These are phyloP conservation scores for Zaprionus gabonicus DNA, from an alignment of 1,140 invertebrate genomes.

Conservation along the genomic window DNA sequence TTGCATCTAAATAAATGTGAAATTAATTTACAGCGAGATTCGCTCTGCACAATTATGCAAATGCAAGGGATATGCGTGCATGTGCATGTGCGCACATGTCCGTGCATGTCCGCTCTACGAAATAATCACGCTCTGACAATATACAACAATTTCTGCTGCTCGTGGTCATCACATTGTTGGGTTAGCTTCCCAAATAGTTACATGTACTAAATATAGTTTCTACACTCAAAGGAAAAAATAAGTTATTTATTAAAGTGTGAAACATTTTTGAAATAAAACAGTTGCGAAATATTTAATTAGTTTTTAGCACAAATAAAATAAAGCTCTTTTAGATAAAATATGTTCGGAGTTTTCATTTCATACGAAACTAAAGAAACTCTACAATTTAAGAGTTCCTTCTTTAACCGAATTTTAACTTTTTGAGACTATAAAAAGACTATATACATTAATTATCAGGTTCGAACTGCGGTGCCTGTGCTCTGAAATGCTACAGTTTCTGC, in stretches of 20 bases:
- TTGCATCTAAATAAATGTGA: constrained; percentile 52
- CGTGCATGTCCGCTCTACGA: neutral
- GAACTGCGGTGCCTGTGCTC: too few relatives aligned
- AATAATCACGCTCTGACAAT: constrained; percentile 1
- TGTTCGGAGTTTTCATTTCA: neutral
- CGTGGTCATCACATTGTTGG: constrained; percentile 1
- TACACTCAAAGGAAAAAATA: neutral
- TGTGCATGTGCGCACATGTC: neutral
- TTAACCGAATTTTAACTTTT: too few relatives aligned
- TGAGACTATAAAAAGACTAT: too few relatives aligned
- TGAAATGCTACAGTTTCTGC: too few relatives aligned
- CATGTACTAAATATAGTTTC: neutral
- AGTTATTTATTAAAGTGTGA: neutral
- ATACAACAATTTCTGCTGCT: neutral
- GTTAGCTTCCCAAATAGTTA: neutral
- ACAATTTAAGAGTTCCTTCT: neutral
- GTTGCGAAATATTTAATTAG: neutral
- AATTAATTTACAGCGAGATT: constrained; percentile 42
- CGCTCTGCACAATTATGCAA: neutral
- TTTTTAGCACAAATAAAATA: neutral
- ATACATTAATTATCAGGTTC: too few relatives aligned
- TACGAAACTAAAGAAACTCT: neutral
- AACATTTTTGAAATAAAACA: neutral
- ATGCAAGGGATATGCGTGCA: neutral
- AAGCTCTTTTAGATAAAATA: neutral